Evolutionary conservation across 2,113 vertebrate genomes (phyloP).

Genomic region (Pedetes capensis): DNA sequence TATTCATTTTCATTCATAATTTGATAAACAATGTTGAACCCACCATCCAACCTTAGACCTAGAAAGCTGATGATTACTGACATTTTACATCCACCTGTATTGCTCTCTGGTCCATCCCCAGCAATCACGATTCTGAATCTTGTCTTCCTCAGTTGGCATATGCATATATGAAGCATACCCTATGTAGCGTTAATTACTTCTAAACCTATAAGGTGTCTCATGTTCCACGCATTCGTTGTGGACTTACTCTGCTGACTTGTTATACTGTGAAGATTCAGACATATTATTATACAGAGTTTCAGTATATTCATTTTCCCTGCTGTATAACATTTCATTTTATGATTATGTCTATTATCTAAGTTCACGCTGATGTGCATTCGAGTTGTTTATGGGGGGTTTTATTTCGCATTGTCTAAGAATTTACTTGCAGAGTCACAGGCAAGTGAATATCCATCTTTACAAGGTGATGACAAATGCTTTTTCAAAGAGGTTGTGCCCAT

Average conservation of each 20-base stretch:
- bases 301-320: not conserved
- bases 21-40: not conserved
- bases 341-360: not conserved
- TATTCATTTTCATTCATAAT: not conserved
- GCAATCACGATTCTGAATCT: not conserved
- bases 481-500: not conserved
- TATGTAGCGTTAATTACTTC: not conserved
- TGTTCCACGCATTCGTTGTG: fast-evolving
- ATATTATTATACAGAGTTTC: not conserved
- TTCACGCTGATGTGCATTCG: not conserved
- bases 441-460: not conserved
- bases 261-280: not conserved
- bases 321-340: not conserved
- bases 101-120: not conserved
- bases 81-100: not conserved
- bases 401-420: not conserved
- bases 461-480: not conserved
- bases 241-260: not conserved
- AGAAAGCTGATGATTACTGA: not conserved
- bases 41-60: not conserved
- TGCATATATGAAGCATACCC: not conserved
- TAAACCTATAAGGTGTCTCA: not conserved
- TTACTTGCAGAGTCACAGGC: too few relatives aligned
- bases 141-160: not conserved
- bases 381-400: not conserved